Evolutionary conservation across 2,888 invertebrate genomes (phyloP), one percentile per base, ranked within the genome.

Genomic region (Dorcus parallelipipedus): DNA sequence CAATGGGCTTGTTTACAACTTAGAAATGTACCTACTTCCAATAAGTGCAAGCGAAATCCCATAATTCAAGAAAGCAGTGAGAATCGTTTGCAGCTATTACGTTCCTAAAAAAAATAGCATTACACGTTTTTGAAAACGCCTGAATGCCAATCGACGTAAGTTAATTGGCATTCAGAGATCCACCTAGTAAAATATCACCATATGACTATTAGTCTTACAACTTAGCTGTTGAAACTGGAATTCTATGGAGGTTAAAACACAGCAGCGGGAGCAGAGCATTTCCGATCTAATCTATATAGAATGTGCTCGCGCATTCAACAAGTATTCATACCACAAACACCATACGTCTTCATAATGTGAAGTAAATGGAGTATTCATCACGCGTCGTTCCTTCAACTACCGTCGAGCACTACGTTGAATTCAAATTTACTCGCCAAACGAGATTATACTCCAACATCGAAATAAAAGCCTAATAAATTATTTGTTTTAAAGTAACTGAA

Each of bases 1-100:
- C 55, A 49, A 55, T 49, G 49, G 49, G 42, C 49, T 49, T 42
- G 42, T 55, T 55, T 49, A 55, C 55, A 55, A 38, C 55, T 38
- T 49, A 49, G 40, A 55, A 49, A 50, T 55, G 43, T 55, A 42
- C 55, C 42, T 41, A 42, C 49, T 49, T 40, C 48, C 6, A 54
- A 47, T 53, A 53, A 53, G 23, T 47, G 38, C 53, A 23, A 53
- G 45, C 53, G 47, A 23, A 10, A 20, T 45, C 39, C 45, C 45
- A 53, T 53, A 53, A 53, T n/a, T 53, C 53, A 33, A 5, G 26
- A 33, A 33, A 33, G 6, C 26, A 33, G 26, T 33, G 26, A 33
- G 26, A 33, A 33, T 33, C 26, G 26, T 33, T 33, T 33, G 26
- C 26, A 33, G 26, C 26, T 33, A 33, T 33, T 33, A 33, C 3